Base-by-base conservation (phyloP, 2,797 vertebrate species). In the Tapera naevia region DNA sequence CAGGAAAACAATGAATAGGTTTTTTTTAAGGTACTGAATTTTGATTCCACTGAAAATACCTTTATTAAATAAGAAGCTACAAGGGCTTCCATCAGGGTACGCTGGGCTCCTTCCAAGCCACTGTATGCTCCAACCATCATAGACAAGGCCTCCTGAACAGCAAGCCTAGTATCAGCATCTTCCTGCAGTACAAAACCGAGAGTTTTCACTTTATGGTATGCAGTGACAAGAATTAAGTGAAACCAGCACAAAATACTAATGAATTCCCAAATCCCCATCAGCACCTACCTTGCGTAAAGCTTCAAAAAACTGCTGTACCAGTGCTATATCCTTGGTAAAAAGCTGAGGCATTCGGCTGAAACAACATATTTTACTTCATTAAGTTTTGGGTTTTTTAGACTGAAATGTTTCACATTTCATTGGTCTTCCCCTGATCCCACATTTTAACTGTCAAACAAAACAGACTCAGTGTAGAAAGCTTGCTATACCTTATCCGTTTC, bases 51-150 rank as follows among this genome's bases (percentile, higher is more conserved):
- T 95, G 43, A 74, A 90, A 95, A 80, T 91, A 99, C 99, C 98
- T 99, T 99, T 97, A 98, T 98, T 80, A 99, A 98, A 70, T 99
- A 99, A 4, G 99, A 99, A 87, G 99, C 99, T 88, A 99, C 99
- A 84, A 99, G 98, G 23, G 99, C 99, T 96, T 99, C 99, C 99
- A 99, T 99, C n/a, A 99, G 98, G 86, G 99, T 99, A 45, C 99
- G 97, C 89, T 99, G 98, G 14, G 99, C 99, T 96, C 99, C 99
- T 98, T 99, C 99, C 60, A 99, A 98, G 97, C 99, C 98, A 83
- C 98, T 98, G 35, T 99, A 99, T 14, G 99, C 99, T 76, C 98
- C 99, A 94, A 99, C 99, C 99, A 99, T 99, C 99, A 99, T 99
- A 33, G 99, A 99, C 85, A 99, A 97, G 10, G 99, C 99, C 93